Evolutionary conservation across 2,888 invertebrate genomes (phyloP), one percentile per base, ranked within the genome.

Genomic region (Dasysyrphus tricinctus): DNA sequence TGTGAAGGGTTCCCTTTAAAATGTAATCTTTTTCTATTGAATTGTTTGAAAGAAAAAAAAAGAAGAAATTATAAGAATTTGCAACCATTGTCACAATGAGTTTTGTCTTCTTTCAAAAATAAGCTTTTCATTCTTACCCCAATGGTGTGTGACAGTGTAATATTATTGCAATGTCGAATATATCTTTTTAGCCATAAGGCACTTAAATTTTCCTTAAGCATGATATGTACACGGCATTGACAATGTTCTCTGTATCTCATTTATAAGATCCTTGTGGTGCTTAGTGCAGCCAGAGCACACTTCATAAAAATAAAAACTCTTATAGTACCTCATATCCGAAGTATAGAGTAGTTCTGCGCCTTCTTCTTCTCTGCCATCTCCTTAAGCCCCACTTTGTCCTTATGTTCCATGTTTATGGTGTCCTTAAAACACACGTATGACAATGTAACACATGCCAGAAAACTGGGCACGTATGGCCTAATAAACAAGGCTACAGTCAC

Each of bases 401-500:
- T 51, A 51, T 24, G 44, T 14, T 37, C 37, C 39, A 59, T 76
- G 70, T 83, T 83, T 56, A 59, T 80, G n/a, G 61, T 72, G 65
- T 72, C 79, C 67, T 63, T 73, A 73, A n/a, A 77, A 80, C 56
- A 78, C 81, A 78, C 81, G 74, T 78, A 78, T 78, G 69, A 86
- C 85, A 86, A 75, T 81, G 85, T 86, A 86, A 75, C 85, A 78
- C 81, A 78, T 86, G 85, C 81, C 54, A 37, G 29, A 29, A 24
- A 81, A 78, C 51, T 78, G 65, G 78, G 70, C 85, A 86, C 85
- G 85, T 86, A 78, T 78, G 54, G 75, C 57, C 78, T 78, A 69
- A 86, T 86, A 81, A 86, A 86, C 85, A 81, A 78, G 81, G 44
- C 65, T 65, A 65, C 29, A 65, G 3, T 34, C 47, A 47, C 73